A percentile compares a stretch with the other conserved stretches of the same genome.
phyloP scores from a whole-genome alignment of 2,888 invertebrate genomes.

The Griposia aprilina region DNA sequence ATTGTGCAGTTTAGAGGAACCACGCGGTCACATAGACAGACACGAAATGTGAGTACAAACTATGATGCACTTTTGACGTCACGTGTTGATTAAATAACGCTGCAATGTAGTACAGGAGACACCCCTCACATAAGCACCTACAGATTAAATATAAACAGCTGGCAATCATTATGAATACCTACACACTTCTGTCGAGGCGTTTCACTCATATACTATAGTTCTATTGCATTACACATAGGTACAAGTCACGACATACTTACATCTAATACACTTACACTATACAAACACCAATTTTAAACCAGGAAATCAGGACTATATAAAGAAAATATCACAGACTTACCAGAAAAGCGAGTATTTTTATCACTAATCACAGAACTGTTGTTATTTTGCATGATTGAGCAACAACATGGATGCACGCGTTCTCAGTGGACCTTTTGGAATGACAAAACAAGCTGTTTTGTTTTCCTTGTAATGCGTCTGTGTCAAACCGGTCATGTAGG shows the following conservation, averaged over 20 bases:
- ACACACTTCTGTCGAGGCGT: neutral
- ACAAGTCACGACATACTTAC: no score
- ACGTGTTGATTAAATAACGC: neutral
- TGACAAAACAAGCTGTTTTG: neutral
- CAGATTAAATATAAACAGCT: no score
- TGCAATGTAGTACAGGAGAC: neutral
- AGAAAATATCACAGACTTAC: conserved; percentile 11
- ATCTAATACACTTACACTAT: no score
- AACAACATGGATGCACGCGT: neutral
- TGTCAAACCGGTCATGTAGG: conserved; percentile 16
- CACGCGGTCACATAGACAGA: no score
- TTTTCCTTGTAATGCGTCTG: conserved; percentile 34
- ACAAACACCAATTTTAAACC: no score
- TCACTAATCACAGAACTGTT: conserved; percentile 11
- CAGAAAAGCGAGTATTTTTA: neutral
- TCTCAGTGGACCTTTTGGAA: neutral
- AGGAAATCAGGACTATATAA: neutral
- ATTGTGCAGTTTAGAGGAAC: no score
- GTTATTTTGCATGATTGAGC: conserved; percentile 13
- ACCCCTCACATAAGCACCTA: no score
- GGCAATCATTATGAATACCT: neutral
- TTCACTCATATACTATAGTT: neutral
- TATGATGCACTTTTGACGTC: neutral
- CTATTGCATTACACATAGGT: no score
- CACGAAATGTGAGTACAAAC: no score